These are phyloP conservation scores for Anthoptus insignis DNA, from an alignment of 2,888 invertebrate species.

Conservation along the genomic window DNA sequence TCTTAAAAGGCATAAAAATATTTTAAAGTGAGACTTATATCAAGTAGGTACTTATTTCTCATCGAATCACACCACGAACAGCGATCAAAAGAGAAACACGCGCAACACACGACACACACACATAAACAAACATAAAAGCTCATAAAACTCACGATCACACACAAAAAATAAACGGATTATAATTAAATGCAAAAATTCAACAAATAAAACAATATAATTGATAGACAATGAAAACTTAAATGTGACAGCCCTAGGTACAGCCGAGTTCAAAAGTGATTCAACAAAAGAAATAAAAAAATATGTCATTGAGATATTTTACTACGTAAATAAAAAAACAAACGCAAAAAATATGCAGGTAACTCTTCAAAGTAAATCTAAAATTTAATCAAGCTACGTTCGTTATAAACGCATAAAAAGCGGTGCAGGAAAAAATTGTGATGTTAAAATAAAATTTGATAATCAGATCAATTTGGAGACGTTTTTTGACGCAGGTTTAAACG, in stretches of 20 bases:
- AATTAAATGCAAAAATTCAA: conserved; percentile 67
- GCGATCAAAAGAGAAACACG: conserved; percentile 54
- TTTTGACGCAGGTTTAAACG: too few relatives aligned
- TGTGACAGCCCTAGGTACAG: conserved; percentile 42
- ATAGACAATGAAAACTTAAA: conserved; percentile 54
- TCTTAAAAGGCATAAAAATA: conserved; percentile 1
- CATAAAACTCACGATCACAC: conserved; percentile 47
- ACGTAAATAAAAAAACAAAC: neutral
- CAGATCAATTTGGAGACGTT: too few relatives aligned
- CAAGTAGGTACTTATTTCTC: conserved; percentile 35
- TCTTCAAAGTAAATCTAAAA: neutral
- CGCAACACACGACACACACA: conserved; percentile 48
- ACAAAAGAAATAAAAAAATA: conserved; percentile 4
- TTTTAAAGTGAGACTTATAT: conserved; percentile 25
- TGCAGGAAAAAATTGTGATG: conserved; percentile 1
- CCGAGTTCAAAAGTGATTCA: conserved; percentile 30
- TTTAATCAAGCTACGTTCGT: neutral
- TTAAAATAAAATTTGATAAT: neutral
- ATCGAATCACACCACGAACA: conserved; percentile 67
- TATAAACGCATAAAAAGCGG: neutral
- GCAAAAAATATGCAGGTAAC: neutral
- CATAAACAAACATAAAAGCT: conserved; percentile 40
- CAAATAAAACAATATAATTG: conserved; percentile 70
- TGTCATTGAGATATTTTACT: neutral
- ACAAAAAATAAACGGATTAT: conserved; percentile 59